Percentiles rank a stretch among this genome's conserved stretches.
These are phyloP conservation scores for Tridacna crocea DNA, from an alignment of 2,888 invertebrate species.

Conservation along the genomic window DNA sequence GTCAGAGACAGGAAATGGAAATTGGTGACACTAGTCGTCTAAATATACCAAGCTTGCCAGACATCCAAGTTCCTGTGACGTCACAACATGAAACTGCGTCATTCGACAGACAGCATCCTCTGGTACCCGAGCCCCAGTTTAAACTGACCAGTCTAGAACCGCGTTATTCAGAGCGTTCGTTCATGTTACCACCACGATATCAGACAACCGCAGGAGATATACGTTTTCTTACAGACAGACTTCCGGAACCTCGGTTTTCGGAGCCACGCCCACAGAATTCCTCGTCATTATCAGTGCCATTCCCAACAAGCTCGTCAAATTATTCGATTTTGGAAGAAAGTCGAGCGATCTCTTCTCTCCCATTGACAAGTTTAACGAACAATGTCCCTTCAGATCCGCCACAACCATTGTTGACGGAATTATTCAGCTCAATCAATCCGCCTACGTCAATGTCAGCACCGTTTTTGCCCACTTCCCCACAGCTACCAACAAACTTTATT, in stretches of 20 bases:
- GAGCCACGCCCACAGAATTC: conserved; percentile 61
- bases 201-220: conserved; percentile 55
- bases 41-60: conserved; percentile 46
- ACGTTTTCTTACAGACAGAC: conserved; percentile 58
- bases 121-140: conserved; percentile 70
- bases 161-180: conserved; percentile 60
- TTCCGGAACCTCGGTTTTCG: conserved; percentile 65
- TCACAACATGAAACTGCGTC: conserved; percentile 53
- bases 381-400: conserved; percentile 43
- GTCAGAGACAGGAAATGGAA: conserved; percentile 63
- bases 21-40: conserved; percentile 50
- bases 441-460: conserved; percentile 69
- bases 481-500: conserved; percentile 79
- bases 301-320: conserved; percentile 71
- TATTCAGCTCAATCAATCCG: conserved; percentile 66
- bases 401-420: conserved; percentile 72
- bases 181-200: conserved; percentile 70
- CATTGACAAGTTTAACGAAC: conserved; percentile 56
- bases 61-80: conserved; percentile 58
- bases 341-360: conserved; percentile 71
- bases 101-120: conserved; percentile 64
- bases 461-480: conserved; percentile 73
- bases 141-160: conserved; percentile 69
- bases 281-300: conserved; percentile 65
- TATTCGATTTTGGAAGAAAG: conserved; percentile 76